Evolutionary conservation across 2,113 vertebrate species (phyloP), one percentile per base, ranked within the genome.

Genomic region (Vombatus ursinus): DNA sequence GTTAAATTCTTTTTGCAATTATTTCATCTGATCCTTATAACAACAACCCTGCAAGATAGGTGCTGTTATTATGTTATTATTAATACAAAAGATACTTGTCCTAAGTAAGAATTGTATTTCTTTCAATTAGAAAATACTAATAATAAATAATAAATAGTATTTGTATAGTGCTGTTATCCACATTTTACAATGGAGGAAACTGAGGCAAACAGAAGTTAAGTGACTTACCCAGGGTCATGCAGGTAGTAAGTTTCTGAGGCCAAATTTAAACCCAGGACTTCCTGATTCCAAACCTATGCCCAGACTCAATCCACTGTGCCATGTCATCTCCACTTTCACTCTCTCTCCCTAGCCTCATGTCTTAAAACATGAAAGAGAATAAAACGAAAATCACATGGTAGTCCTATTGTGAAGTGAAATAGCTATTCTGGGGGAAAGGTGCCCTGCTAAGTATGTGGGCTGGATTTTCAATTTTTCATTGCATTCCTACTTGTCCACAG

Each of bases 401-500:
- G 89, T 50, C 49, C 48, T 90, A 52, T 94, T 93, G 90, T 89
- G 91, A 96, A 93, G 49, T 14, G 91, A 93, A 95, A 68, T 90
- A 93, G 91, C 6, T 92, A 77, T 93, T 91, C 48, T 91, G 31
- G 19, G 47, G 91, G 91, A 97, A 68, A 14, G 84, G 84, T 54
- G 24, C 68, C 23, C 92, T 68, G 57, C 84, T 90, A 95, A 95
- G 57, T 90, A 28, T 4, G 0, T 93, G 68, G 48, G 25, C 54
- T 94, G 37, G 24, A 93, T 90, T 96, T 96, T 95, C 54, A 95
- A 37, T 52, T 93, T 94, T 95, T 90, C 92, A 92, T 92, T 54
- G 57, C 91, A 96, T 95, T 97, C 90, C 52, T 95, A 25, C 90
- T 95, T 97, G 96, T 95, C 92, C 92, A 50, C 94, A 47, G 93